Conservation (phyloP, 2,888 invertebrate genomes). For the Amphipyra tragopoginis region DNA sequence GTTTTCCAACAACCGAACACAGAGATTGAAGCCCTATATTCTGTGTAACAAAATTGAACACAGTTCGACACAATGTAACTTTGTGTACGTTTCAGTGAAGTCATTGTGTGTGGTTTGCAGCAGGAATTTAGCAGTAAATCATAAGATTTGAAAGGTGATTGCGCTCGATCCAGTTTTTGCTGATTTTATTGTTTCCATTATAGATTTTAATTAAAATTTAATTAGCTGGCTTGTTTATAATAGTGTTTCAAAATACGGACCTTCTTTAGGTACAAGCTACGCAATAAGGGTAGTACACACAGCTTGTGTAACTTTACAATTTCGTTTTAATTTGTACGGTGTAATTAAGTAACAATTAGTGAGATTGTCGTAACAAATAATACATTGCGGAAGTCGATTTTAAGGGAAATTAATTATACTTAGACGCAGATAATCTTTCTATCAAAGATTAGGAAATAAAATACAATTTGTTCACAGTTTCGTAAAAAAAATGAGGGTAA, state of each 20-base stretch:
- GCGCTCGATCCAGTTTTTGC: conserved; percentile 69
- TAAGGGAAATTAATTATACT: too few species aligned
- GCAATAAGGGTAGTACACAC: conserved; percentile 20
- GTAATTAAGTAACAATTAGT: conserved; percentile 14
- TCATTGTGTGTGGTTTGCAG: conserved; percentile 48
- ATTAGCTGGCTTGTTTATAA: conserved; percentile 54
- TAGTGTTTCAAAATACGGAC: conserved; percentile 10
- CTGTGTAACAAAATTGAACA: conserved; percentile 14
- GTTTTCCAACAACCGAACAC: conserved; percentile 51
- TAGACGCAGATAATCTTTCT: not conserved
- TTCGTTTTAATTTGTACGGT: conserved; percentile 21
- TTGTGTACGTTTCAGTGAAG: conserved; percentile 44
- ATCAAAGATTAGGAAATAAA: not conserved
- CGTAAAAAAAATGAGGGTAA: too few species aligned
- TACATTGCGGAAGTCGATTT: conserved; percentile 10
- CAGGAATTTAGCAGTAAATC: conserved; percentile 71
- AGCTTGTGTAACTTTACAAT: conserved; percentile 16
- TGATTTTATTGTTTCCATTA: conserved; percentile 74
- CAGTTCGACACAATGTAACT: conserved; percentile 13
- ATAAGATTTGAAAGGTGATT: conserved; percentile 77
- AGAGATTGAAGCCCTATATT: conserved; percentile 2
- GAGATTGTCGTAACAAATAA: conserved; percentile 5
- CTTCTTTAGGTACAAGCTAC: conserved; percentile 9
- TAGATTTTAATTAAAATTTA: conserved; percentile 72
- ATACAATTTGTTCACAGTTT: too few species aligned